These are phyloP conservation scores for Pegoplata infirma DNA, from an alignment of 2,888 invertebrate species.

Conservation along the genomic window DNA sequence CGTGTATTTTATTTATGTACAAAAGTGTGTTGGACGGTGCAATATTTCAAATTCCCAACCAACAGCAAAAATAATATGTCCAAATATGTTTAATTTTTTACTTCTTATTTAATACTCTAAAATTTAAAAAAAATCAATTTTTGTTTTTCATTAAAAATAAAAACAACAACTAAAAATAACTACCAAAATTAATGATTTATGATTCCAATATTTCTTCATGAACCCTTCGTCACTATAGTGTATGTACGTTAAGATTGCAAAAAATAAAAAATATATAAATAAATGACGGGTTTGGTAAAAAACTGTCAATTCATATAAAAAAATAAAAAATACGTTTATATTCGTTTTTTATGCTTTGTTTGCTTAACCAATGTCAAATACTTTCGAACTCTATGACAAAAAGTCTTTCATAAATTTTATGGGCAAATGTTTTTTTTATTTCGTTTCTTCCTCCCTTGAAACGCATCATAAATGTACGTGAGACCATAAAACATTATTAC, in stretches of 20 bases:
- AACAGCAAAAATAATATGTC: too few species aligned
- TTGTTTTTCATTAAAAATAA: too few species aligned
- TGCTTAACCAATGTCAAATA: conserved; percentile 19
- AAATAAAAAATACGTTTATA: background rate
- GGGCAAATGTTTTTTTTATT: conserved; percentile 3
- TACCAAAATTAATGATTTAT: background rate
- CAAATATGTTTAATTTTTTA: too few species aligned
- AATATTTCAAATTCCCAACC: too few species aligned
- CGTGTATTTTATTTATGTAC: too few species aligned
- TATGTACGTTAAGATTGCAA: background rate
- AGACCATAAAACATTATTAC: conserved; percentile 18
- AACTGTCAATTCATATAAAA: conserved; percentile 19
- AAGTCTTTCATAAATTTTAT: conserved; percentile 42
- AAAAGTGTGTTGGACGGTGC: too few species aligned
- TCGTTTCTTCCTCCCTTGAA: background rate
- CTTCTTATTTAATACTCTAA: too few species aligned
- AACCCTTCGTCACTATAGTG: conserved; percentile 1
- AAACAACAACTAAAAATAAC: too few species aligned
- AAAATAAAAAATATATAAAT: background rate
- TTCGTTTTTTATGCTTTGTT: conserved; percentile 8
- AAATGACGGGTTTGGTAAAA: conserved; percentile 14
- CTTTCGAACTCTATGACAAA: conserved; percentile 15
- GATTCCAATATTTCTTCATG: background rate
- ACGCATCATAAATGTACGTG: conserved; percentile 26
- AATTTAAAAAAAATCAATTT: too few species aligned